Base-by-base conservation (phyloP, 2,888 invertebrate species). In the Dusona sp. region DNA sequence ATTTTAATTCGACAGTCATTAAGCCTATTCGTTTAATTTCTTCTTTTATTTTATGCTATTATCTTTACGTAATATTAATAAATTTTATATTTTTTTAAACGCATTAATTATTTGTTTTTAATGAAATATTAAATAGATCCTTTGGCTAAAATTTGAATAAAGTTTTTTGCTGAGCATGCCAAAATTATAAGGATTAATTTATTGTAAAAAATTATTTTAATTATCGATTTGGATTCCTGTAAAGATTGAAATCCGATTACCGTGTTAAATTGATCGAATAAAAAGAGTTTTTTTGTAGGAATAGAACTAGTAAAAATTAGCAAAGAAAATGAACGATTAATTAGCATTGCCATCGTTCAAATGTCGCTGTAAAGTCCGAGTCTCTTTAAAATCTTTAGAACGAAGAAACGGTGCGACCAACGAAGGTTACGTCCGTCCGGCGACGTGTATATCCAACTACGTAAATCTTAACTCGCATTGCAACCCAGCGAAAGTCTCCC, bases 341-440 rank as follows among this genome's bases (percentile, higher is more conserved):
- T 13, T 48, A 22, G 13, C 7, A 33, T 19, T 33, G 7, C 16
- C 33, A 36, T 65, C 29, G 45, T 54, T 29, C 0, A 13, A 51
- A 51, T 4, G 8, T 51, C 36, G 36, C 45, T 54, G 73, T 3
- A 3, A 33, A 1, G 36, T 54, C n/a, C 4, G 8, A 9, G 36
- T 29, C 19, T 54, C 13, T 1, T 54, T 6, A 22, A 73, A 29
- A 33, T 29, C 29, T 48, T 48, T 1, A 73, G 3, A 51, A 36
- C 22, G 25, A 45, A 65, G 22, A 6, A 42, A 78, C 51, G 25
- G 19, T 13, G 61, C 45, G 42, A 72, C 25, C 61, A 57, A n/a
- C 33, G 38, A 65, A 67, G 72, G 57, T 54, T 57, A 72, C 82
- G 51, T 64, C 72, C 83, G 33, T 78, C 78, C 82, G 78, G 77